Base-by-base conservation (phyloP, 2,113 vertebrate genomes). In the Bathybates hornii region DNA sequence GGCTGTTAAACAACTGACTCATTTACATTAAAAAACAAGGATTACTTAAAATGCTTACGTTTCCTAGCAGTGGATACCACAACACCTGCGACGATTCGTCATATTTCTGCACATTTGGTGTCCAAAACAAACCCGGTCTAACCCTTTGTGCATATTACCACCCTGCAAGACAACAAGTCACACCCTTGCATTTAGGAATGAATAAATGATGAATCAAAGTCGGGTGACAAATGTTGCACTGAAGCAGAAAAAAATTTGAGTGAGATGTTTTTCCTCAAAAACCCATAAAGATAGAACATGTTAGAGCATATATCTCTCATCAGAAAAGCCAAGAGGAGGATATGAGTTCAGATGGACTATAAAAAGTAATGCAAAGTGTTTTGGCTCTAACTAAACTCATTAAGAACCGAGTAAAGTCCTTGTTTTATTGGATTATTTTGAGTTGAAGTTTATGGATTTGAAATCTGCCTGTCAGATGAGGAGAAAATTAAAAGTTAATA, bases 231-330 rank as follows among this genome's bases (percentile, higher is more conserved):
- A 52, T 52, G 17, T n/a, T 34, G 45, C 73, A 11, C 27, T 78
- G 73, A 34, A 52, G 73, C 27, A 29, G 45, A 78, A 78, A 52
- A 0, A 2, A 34, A 52, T 78, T 34, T 1, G 9, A 78, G 10
- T 52, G 45, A 78, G 48, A 78, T 78, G 73, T 32, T 78, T 50
- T 76, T 50, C 71, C 24, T 32, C 14, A 32, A 50, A 78, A 78
- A 50, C 43, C 43, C 45, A n/a, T 32, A 32, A 50, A 78, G 38
- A 82, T 6, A 11, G 27, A 87, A 85, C 54, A 29, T 8, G 34
- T 43, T 27, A 38, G 9, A 54, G 8, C 10, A 76, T 81, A 54
- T 59, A 91, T 83, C 83, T 86, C 81, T 86, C 66, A 80, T 7
- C 21, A 9, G 29, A 32, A 61, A 34, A 61, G 14, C 16, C 3